phyloP scores from a whole-genome alignment of 1,140 invertebrate genomes.

The Neodiprion virginianus region DNA sequence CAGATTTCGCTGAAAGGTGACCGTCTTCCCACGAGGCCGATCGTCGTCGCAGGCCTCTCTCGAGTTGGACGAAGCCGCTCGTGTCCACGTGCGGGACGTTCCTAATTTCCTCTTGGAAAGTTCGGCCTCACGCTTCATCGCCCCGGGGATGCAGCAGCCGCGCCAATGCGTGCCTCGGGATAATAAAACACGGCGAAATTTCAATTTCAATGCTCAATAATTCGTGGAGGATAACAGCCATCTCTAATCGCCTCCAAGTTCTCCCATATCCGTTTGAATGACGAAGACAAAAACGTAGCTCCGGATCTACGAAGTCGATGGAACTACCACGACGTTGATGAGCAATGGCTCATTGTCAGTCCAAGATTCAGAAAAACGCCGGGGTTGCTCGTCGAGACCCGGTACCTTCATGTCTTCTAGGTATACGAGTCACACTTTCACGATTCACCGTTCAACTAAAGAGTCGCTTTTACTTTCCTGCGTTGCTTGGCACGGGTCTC shows the following conservation, averaged over 20 bases:
- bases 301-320: background rate
- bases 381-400: no score
- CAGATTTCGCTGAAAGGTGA: background rate
- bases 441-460: constrained; percentile 2
- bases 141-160: background rate
- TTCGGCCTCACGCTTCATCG: background rate
- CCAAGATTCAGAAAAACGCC: no score
- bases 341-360: no score
- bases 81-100: background rate
- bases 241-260: no score
- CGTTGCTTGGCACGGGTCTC: constrained; percentile 1
- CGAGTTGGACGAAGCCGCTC: background rate
- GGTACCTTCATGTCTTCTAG: no score
- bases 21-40: background rate
- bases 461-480: constrained; percentile 2
- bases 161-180: background rate
- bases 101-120: constrained; percentile 1
- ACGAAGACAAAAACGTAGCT: background rate
- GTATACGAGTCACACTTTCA: background rate
- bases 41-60: no score
- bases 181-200: background rate
- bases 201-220: background rate
- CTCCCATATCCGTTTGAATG: background rate
- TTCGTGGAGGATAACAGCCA: no score
- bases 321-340: no score